Evolutionary conservation across 2,888 invertebrate species (phyloP).

Genomic region (Ichneumon xanthorius): DNA sequence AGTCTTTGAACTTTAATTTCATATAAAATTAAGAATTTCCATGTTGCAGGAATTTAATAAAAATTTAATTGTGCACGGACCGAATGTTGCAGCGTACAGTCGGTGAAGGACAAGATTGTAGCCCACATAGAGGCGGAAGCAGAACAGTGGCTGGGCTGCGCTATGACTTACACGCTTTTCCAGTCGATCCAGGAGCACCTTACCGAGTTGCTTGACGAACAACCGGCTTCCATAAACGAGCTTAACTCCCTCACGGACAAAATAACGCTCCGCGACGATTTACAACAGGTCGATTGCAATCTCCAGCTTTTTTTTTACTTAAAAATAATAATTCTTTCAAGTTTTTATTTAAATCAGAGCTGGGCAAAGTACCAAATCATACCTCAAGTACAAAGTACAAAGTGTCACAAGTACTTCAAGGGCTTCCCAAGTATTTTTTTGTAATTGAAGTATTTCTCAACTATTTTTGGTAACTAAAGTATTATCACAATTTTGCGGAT

Average conservation of each 20-base stretch:
- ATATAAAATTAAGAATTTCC: slow-evolving; percentile 12
- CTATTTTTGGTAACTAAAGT: too few species aligned
- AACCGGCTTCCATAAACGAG: slow-evolving; percentile 87
- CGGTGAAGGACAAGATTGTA: slow-evolving; percentile 90
- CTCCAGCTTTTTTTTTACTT: not conserved
- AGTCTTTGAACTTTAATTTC: slow-evolving; percentile 26
- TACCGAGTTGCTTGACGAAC: slow-evolving; percentile 89
- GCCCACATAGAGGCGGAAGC: slow-evolving; percentile 89
- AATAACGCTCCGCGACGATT: slow-evolving; percentile 86
- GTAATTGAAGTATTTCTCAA: too few species aligned
- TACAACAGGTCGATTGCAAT: slow-evolving; percentile 80
- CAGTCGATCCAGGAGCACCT: slow-evolving; percentile 95
- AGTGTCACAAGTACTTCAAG: too few species aligned
- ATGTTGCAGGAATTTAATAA: slow-evolving; percentile 19
- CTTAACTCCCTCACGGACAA: slow-evolving; percentile 86
- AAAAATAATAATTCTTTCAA: not conserved
- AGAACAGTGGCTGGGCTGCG: slow-evolving; percentile 93
- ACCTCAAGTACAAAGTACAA: too few species aligned
- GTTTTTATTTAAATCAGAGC: too few species aligned
- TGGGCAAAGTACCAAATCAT: too few species aligned
- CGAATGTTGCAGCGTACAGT: slow-evolving; percentile 86
- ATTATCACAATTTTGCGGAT: too few species aligned
- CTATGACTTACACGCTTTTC: slow-evolving; percentile 97
- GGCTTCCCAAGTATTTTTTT: too few species aligned
- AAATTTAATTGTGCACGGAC: not conserved